Conservation (phyloP, 2,888 invertebrate genomes). For the Ctenicera cuprea region DNA sequence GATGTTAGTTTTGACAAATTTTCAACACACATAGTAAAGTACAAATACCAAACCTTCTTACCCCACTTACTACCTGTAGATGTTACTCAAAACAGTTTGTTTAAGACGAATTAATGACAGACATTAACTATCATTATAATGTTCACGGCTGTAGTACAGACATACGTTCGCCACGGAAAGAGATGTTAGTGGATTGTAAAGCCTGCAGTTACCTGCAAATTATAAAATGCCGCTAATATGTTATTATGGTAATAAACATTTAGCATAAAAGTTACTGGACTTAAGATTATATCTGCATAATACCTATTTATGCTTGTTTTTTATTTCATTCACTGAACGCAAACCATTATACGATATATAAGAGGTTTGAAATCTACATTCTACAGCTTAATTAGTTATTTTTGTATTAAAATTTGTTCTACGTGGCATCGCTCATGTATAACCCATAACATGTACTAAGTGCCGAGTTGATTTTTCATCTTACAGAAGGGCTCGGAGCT, state of each 20-base stretch:
- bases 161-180: constrained; percentile 55
- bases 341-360: neutral
- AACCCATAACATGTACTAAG: too few species aligned
- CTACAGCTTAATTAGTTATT: too few species aligned
- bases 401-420: too few species aligned
- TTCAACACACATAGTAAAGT: neutral
- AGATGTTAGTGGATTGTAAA: constrained; percentile 56
- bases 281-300: constrained; percentile 30
- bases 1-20: constrained; percentile 49
- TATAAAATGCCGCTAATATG: constrained; percentile 54
- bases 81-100: constrained; percentile 61
- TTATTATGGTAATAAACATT: constrained; percentile 61
- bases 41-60: constrained; percentile 47
- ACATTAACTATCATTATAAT: constrained; percentile 63
- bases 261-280: constrained; percentile 52
- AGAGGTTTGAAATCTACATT: neutral
- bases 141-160: constrained; percentile 57
- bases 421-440: too few species aligned
- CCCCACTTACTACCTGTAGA: constrained; percentile 55
- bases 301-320: constrained; percentile 21
- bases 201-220: constrained; percentile 41
- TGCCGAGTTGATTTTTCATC: too few species aligned
- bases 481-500: too few species aligned
- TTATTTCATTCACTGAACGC: constrained; percentile 23
- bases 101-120: constrained; percentile 64